phyloP scores from a whole-genome alignment of 1,140 invertebrate species.

The Aphidius ervi region DNA sequence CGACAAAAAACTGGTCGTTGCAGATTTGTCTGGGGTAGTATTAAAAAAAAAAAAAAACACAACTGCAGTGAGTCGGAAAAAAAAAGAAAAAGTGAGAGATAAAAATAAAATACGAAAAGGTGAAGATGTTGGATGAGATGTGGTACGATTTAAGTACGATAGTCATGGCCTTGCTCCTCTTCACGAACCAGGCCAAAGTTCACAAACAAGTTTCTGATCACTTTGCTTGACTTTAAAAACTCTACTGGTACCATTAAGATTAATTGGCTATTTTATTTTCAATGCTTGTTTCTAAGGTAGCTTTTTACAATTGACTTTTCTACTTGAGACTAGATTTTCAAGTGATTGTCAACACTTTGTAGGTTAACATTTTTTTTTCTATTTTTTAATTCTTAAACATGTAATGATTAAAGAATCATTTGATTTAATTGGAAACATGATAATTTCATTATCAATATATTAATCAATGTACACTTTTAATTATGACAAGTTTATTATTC shows the following conservation, averaged over 20 bases:
- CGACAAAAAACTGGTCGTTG: constrained; percentile 41
- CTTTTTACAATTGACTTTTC: no score
- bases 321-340: no score
- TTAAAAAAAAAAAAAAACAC: constrained; percentile 19
- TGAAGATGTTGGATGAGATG: constrained; percentile 13
- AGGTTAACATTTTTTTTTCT: no score
- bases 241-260: background rate
- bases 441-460: no score
- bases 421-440: no score
- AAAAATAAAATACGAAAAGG: constrained; percentile 6
- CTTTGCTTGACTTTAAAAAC: background rate
- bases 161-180: constrained; percentile 35
- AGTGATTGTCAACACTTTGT: no score
- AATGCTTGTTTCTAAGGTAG: no score
- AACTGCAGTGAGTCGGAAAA: constrained; percentile 33
- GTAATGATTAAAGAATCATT: no score
- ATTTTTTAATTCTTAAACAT: no score
- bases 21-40: constrained; percentile 36
- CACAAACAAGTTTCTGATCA: constrained; percentile 23
- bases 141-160: constrained; percentile 15
- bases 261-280: background rate
- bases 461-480: no score
- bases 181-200: constrained; percentile 39
- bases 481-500: no score
- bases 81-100: constrained; percentile 2